Conservation (phyloP, 2,113 vertebrate genomes). For the Heloderma charlesbogerti region DNA sequence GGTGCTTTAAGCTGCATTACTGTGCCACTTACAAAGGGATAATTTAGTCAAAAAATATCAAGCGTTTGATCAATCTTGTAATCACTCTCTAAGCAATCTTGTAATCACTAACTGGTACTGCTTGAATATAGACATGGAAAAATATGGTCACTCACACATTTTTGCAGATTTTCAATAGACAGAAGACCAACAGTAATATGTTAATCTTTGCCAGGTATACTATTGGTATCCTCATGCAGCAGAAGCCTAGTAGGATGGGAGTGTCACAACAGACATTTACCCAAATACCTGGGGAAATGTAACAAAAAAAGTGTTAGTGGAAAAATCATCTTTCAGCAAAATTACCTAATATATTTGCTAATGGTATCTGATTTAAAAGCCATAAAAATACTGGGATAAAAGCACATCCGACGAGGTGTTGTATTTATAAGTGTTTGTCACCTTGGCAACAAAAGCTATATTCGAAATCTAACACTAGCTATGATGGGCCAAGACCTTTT, state of each 20-base stretch:
- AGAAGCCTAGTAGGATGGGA: constrained; percentile 77
- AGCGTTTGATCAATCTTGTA: background rate
- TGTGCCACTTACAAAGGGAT: constrained; percentile 54
- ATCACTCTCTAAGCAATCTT: constrained; percentile 16
- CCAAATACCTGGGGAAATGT: constrained; percentile 83
- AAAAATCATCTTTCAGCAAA: constrained; percentile 88
- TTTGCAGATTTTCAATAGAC: constrained; percentile 72
- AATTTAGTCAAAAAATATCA: constrained; percentile 57
- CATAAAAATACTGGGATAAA: constrained; percentile 89
- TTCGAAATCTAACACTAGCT: constrained; percentile 82
- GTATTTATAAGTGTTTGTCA: constrained; percentile 89
- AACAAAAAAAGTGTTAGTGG: constrained; percentile 81
- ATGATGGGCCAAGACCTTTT: constrained; percentile 85
- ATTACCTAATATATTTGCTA: constrained; percentile 90
- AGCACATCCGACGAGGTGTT: constrained; percentile 86
- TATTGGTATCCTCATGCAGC: constrained; percentile 69
- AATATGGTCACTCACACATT: constrained; percentile 64
- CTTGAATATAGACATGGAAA: constrained; percentile 41
- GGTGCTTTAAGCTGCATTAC: constrained; percentile 47
- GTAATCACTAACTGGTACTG: background rate
- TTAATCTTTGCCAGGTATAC: constrained; percentile 80
- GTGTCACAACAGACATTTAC: constrained; percentile 87
- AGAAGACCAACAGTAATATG: constrained; percentile 74
- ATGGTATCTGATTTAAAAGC: constrained; percentile 90
- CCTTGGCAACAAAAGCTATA: constrained; percentile 85